Evolutionary conservation across 2,888 invertebrate genomes (phyloP).

Genomic region (Hyalella azteca): DNA sequence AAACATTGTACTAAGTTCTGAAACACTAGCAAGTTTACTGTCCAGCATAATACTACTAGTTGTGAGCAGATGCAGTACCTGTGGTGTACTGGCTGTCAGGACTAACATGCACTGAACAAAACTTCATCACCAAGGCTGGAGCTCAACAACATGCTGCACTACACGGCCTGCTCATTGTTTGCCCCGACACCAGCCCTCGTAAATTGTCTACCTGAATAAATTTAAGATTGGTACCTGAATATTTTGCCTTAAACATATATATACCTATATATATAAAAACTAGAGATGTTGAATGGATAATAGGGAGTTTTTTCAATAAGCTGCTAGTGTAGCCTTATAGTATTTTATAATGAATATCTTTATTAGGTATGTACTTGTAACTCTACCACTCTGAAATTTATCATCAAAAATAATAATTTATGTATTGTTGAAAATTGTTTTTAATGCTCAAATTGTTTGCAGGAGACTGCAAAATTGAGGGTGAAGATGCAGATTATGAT

Average conservation of each 20-base stretch:
- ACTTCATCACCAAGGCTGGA: constrained; percentile 95
- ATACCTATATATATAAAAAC: neutral
- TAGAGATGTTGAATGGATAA: neutral
- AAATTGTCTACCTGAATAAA: constrained; percentile 45
- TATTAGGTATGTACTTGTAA: too few species aligned
- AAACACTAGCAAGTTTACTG: neutral
- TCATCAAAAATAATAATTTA: neutral
- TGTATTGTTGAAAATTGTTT: neutral
- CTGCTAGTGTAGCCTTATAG: too few species aligned
- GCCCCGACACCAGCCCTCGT: constrained; percentile 94
- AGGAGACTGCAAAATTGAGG: constrained; percentile 82
- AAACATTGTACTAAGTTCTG: neutral
- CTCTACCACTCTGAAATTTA: too few species aligned
- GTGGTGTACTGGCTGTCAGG: constrained; percentile 92
- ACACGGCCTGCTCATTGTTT: constrained; percentile 83
- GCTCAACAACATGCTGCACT: constrained; percentile 89
- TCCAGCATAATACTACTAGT: neutral
- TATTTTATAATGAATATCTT: neutral
- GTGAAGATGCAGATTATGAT: constrained; percentile 90
- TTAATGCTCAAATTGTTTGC: neutral
- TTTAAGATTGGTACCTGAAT: neutral
- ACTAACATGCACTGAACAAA: constrained; percentile 90
- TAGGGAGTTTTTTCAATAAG: neutral
- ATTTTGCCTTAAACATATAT: neutral
- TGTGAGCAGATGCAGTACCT: constrained; percentile 68